Percentiles rank a stretch among this genome's conserved stretches.
phyloP scores from a whole-genome alignment of 2,797 vertebrate genomes.

The Pseudochirops cupreus region DNA sequence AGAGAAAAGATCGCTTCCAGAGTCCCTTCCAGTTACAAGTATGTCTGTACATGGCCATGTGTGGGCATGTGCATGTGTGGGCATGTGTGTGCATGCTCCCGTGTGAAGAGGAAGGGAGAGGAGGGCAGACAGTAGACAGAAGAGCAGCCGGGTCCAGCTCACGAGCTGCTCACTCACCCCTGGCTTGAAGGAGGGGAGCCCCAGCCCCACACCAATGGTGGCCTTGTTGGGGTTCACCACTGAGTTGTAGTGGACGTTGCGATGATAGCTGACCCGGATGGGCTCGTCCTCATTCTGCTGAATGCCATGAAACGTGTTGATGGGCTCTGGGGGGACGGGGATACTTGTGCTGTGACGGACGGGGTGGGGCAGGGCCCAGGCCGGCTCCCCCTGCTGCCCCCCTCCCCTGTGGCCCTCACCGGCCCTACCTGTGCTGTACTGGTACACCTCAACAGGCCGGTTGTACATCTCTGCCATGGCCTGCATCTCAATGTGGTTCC shows the following conservation, averaged over 20 bases:
- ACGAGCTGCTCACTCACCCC: constrained; percentile 87
- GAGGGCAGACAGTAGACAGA: not conserved
- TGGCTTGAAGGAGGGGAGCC: constrained; percentile 95
- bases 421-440: constrained; percentile 92
- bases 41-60: not conserved
- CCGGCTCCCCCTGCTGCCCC: not conserved
- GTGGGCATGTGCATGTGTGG: not conserved
- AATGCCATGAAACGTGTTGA: constrained; percentile 97
- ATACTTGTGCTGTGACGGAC: constrained; percentile 43
- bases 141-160: not conserved
- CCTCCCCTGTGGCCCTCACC: constrained; percentile 44
- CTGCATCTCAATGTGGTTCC: constrained; percentile 98
- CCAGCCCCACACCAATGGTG: constrained; percentile 95
- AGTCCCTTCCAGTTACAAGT: too few species aligned
- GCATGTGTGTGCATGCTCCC: not conserved
- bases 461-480: constrained; percentile 99
- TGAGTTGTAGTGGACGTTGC: constrained; percentile 98
- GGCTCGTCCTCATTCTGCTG: constrained; percentile 97
- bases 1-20: too few species aligned
- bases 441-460: constrained; percentile 95
- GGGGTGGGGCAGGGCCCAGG: constrained; percentile 33
- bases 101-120: not conserved
- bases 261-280: constrained; percentile 97
- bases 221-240: constrained; percentile 98
- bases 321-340: constrained; percentile 89